Conservation (phyloP, 2,113 vertebrate genomes). For the Lepidothrix coronata region DNA sequence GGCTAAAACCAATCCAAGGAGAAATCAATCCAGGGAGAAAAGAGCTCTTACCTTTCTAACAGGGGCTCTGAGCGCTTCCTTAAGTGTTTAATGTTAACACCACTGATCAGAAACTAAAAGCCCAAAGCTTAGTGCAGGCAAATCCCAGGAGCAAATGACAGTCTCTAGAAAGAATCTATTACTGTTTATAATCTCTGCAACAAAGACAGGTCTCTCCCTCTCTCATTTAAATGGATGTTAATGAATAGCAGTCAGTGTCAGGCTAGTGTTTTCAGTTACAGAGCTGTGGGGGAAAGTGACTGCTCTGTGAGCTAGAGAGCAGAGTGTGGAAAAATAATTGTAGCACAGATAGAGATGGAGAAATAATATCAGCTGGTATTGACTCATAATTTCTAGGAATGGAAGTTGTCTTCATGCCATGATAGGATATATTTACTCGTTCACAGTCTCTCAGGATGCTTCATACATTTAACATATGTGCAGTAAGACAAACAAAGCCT, state of each 20-base stretch:
- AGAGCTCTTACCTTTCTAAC: not conserved
- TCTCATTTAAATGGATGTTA: constrained; percentile 49
- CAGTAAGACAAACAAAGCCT: constrained; percentile 16
- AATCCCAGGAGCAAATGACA: not conserved
- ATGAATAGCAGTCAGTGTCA: constrained; percentile 36
- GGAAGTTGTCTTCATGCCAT: not conserved
- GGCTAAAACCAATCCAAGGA: not conserved
- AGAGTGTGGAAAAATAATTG: not conserved
- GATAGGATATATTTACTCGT: constrained; percentile 1
- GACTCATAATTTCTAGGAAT: constrained; percentile 38
- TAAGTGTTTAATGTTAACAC: not conserved
- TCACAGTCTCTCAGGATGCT: constrained; percentile 9
- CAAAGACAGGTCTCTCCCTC: not conserved
- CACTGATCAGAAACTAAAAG: constrained; percentile 6
- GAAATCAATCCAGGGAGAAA: not conserved
- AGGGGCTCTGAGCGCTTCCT: not conserved
- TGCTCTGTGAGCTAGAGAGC: not conserved
- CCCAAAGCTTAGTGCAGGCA: not conserved
- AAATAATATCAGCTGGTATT: constrained; percentile 5
- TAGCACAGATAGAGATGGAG: not conserved
- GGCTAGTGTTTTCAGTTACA: not conserved
- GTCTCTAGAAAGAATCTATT: constrained; percentile 35
- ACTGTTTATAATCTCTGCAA: constrained; percentile 30
- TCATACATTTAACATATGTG: constrained; percentile 2
- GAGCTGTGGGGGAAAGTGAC: not conserved